Conservation (phyloP, 2,888 invertebrate species). For the Xanthorhoe spadicearia region DNA sequence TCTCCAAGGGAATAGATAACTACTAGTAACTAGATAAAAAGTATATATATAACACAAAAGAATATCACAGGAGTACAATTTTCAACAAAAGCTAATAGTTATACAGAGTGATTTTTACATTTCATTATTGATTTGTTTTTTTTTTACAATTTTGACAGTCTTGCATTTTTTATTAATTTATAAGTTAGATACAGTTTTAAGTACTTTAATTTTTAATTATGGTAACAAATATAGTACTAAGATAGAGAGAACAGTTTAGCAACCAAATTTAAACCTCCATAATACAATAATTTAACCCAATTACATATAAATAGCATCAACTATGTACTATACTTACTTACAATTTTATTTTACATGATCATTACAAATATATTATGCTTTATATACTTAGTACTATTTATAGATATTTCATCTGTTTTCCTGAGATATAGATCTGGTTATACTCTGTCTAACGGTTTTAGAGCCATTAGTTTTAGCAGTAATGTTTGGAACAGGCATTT, state of each 20-base stretch:
- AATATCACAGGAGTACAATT: conserved; percentile 13
- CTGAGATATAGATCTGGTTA: conserved; percentile 73
- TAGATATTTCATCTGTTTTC: conserved; percentile 74
- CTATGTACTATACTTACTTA: conserved; percentile 8
- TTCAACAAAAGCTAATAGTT: background rate
- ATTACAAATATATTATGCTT: conserved; percentile 20
- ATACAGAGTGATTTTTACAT: background rate
- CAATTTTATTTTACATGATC: conserved; percentile 13
- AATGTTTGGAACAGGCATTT: conserved; percentile 68
- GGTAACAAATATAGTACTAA: background rate
- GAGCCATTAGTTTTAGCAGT: conserved; percentile 58
- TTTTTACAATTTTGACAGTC: background rate
- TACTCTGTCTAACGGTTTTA: conserved; percentile 64
- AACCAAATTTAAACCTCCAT: conserved; percentile 5
- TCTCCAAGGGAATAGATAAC: background rate
- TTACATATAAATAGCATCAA: conserved; percentile 5
- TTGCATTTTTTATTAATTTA: background rate
- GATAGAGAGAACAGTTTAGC: background rate
- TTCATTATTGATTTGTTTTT: background rate
- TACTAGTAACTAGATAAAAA: background rate
- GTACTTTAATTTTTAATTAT: background rate
- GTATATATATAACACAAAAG: background rate
- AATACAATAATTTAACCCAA: conserved; percentile 2
- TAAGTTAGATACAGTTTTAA: background rate
- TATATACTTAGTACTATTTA: background rate